Base-by-base conservation (phyloP, 2,113 vertebrate genomes). In the Pantherophis guttatus region DNA sequence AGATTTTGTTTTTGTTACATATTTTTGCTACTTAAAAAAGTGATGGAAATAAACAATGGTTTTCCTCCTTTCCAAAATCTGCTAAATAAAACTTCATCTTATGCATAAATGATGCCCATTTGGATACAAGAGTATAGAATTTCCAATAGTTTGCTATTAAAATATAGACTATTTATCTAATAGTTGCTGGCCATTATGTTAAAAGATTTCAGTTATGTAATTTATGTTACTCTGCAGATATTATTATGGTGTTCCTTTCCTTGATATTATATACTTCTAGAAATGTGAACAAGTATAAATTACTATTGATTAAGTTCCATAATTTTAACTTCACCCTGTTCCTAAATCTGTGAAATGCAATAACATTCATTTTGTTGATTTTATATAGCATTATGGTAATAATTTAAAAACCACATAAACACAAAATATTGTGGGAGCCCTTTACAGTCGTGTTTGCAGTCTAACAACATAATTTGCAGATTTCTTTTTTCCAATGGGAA, bases 161-260 rank as follows among this genome's bases (percentile, higher is more conserved):
- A 33, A 88, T 55, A 54, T 44, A 85, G n/a, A 23, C 33, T 85
- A 75, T 33, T 75, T 75, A 81, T 44, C 17, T 81, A 65, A 87
- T 65, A 23, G 58, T 59, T 65, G 21, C 58, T 26, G 17, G 21
- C 29, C 33, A 92, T 87, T 87, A 21, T 50, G 53, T 48, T 44
- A 87, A 58, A 54, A 88, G 0, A 0, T 0, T 86, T 93, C 23
- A 59, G 1, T 91, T 86, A 9, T 65, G 58, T 94, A 5, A 53
- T 53, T 95, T 93, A 91, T 33, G 92, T 94, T 94, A 58, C 91
- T 62, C 5, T 13, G 94, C 0, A 50, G 29, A 19, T 93, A 24
- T 55, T 9, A 8, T 55, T 8, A 44, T 70, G 86, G 88, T 39
- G 33, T 70, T 91, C 17, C 17, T 23, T 95, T n/a, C 8, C 11